Evolutionary conservation across 2,888 invertebrate species (phyloP).

Genomic region (Lasioglossum villosulum): DNA sequence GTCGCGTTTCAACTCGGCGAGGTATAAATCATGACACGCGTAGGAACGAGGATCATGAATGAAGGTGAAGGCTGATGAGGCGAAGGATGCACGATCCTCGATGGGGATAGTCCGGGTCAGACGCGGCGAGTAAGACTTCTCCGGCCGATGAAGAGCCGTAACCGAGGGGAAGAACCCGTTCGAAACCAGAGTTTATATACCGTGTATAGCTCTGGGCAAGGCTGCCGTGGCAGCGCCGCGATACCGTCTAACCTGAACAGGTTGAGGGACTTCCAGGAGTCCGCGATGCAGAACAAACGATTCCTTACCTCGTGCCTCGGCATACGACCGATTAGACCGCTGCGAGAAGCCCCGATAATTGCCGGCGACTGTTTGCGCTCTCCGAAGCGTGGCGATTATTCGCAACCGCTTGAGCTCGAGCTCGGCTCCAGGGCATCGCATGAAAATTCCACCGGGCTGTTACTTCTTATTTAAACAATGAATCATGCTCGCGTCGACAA

Average conservation of each 20-base stretch:
- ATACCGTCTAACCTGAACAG: conserved; percentile 76
- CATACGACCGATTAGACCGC: conserved; percentile 68
- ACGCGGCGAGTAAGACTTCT: conserved; percentile 70
- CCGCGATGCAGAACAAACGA: conserved; percentile 75
- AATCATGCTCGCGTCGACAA: conserved; percentile 33
- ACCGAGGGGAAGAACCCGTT: conserved; percentile 73
- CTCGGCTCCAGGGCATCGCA: conserved; percentile 6
- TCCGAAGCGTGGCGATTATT: conserved; percentile 51
- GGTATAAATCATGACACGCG: conserved; percentile 45
- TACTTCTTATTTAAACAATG: conserved; percentile 39
- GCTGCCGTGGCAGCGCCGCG: conserved; percentile 72
- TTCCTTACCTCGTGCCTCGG: conserved; percentile 67
- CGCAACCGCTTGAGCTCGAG: conserved; percentile 12
- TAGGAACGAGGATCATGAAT: conserved; percentile 52
- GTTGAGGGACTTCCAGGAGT: conserved; percentile 69
- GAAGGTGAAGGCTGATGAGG: conserved; percentile 64
- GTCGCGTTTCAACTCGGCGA: conserved; percentile 31
- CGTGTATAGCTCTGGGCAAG: conserved; percentile 71
- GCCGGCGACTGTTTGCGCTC: conserved; percentile 58
- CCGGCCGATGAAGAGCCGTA: conserved; percentile 69
- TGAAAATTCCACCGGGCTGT: conserved; percentile 46
- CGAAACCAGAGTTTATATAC: conserved; percentile 73
- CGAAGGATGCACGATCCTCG: conserved; percentile 63
- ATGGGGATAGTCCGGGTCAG: conserved; percentile 69
- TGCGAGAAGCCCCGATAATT: conserved; percentile 63